These are phyloP conservation scores for Mesoligia furuncula DNA, from an alignment of 2,888 invertebrate genomes.

Conservation along the genomic window DNA sequence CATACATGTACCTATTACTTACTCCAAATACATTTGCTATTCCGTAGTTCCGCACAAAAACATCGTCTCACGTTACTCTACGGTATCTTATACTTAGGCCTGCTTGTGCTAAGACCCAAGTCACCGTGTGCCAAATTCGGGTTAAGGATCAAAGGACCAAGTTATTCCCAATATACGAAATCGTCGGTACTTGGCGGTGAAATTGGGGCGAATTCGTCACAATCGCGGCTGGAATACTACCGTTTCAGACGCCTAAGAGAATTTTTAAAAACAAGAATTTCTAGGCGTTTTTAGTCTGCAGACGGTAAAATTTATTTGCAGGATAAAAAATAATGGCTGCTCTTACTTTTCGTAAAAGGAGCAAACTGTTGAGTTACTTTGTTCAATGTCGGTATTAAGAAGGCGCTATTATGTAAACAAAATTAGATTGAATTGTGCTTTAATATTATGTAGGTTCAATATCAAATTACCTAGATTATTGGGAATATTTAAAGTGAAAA, in stretches of 20 bases:
- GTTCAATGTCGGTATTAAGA: slow-evolving; percentile 21
- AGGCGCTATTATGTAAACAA: slow-evolving; percentile 16
- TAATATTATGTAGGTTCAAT: slow-evolving; percentile 1
- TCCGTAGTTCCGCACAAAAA: slow-evolving; percentile 35
- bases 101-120: slow-evolving; percentile 12
- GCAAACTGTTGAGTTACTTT: slow-evolving; percentile 42
- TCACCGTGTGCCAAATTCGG: slow-evolving; percentile 57
- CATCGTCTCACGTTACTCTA: slow-evolving; percentile 33
- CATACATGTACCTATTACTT: slow-evolving; percentile 14
- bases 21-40: slow-evolving; percentile 24
- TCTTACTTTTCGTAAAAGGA: slow-evolving; percentile 38
- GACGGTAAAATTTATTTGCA: slow-evolving; percentile 57
- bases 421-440: slow-evolving; percentile 30
- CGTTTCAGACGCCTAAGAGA: slow-evolving; percentile 47
- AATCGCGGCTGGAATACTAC: slow-evolving; percentile 49
- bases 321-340: slow-evolving; percentile 50
- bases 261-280: slow-evolving; percentile 53
- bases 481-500: not conserved
- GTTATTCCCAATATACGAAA: slow-evolving; percentile 48
- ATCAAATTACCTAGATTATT: not conserved
- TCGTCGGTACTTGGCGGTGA: slow-evolving; percentile 33
- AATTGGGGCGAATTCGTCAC: slow-evolving; percentile 61
- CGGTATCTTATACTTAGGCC: slow-evolving; percentile 45
- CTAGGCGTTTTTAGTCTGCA: slow-evolving; percentile 39
- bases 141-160: slow-evolving; percentile 66